Evolutionary conservation across 2,888 invertebrate species (phyloP), one percentile per base, ranked within the genome.

Genomic region (Noctua fimbriata): DNA sequence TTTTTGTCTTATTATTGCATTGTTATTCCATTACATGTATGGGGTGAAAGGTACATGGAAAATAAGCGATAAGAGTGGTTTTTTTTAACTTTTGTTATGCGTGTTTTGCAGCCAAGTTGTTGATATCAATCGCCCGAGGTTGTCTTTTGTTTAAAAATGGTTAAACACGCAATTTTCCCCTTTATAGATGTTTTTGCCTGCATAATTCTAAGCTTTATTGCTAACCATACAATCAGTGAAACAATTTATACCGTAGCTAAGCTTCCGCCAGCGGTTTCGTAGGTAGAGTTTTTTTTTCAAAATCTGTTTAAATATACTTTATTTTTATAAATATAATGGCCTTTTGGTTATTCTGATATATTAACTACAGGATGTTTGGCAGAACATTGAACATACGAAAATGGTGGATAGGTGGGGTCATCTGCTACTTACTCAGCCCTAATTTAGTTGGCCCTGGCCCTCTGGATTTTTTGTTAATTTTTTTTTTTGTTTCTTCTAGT

Each of bases 1-100:
- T 83, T 84, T 88, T 84, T 66, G 74, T 81, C 79, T 84, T 82
- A 66, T 69, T 78, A 32, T 66, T 71, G 65, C 60, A 79, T 78
- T 77, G 52, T 69, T 74, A 58, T 63, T 73, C 66, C 41, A 80
- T 79, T 58, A 28, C 36, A 55, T 41, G 12, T 73, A 55, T 58
- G 16, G 55, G 67, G 41, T 58, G 24, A 2, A 55, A 47, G 4
- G n/a, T 28, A 36, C 36, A 55, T 69, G 69, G 21, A 82, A 55
- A 16, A 2, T 41, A 60, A 49, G 65, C 52, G 28, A 41, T 58
- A 73, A 49, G 3, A 36, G 7, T 16, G 24, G 3, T 24, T n/a
- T 16, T 52, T 80, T 49, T 81, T 28, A 74, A 18, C 24, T 10
- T 47, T 7, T 28, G 0, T 28, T 52, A 2, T 52, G 52, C 52